Percentiles rank a stretch among this genome's conserved stretches.
Conservation (phyloP, 2,113 vertebrate species). For the Turnix velox region DNA sequence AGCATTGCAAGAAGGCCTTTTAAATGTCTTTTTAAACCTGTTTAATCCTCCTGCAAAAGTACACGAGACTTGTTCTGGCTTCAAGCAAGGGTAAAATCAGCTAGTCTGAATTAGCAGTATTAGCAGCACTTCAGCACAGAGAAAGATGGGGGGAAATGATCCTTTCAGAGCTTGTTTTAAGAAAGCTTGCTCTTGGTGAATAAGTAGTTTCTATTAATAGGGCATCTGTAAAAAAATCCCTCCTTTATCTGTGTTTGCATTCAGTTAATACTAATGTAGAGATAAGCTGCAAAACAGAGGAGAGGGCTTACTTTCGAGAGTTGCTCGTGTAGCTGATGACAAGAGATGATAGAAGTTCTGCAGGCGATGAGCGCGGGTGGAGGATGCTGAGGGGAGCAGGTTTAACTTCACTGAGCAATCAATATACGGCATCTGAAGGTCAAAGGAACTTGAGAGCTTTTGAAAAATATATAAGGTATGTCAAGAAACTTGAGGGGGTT, state of each 20-base stretch:
- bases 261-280: slow-evolving; percentile 35
- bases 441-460: not conserved
- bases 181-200: slow-evolving; percentile 2
- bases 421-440: not conserved
- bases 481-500: not conserved
- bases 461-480: slow-evolving; percentile 10
- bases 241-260: slow-evolving; percentile 30
- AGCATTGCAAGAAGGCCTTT: not conserved
- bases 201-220: slow-evolving; percentile 29
- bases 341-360: slow-evolving; percentile 41
- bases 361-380: not conserved
- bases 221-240: slow-evolving; percentile 17
- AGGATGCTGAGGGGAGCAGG: slow-evolving; percentile 4
- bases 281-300: slow-evolving; percentile 12
- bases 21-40: not conserved
- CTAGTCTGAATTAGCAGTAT: slow-evolving; percentile 11
- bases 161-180: slow-evolving; percentile 37
- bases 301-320: not conserved
- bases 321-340: not conserved
- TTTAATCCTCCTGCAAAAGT: not conserved
- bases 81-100: not conserved
- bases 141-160: not conserved
- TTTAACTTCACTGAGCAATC: slow-evolving; percentile 11
- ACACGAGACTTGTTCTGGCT: not conserved
- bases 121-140: slow-evolving; percentile 1